These are phyloP conservation scores for Hypomesus transpacificus DNA, from an alignment of 2,113 vertebrate genomes.

Conservation along the genomic window DNA sequence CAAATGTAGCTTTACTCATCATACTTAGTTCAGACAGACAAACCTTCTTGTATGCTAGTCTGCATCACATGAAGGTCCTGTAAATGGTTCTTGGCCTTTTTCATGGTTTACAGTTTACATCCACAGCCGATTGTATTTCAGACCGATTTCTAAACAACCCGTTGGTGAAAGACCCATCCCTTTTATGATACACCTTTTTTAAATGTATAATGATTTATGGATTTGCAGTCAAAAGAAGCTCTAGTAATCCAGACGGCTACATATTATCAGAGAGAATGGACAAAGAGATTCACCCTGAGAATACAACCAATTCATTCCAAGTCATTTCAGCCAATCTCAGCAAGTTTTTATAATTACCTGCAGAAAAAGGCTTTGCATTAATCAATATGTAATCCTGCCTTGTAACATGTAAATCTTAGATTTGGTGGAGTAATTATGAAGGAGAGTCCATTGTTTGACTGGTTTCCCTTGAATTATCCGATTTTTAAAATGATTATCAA, in stretches of 20 bases:
- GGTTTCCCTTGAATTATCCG: neutral
- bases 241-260: neutral
- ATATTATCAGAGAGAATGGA: neutral
- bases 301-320: neutral
- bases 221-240: neutral
- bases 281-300: neutral
- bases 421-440: neutral
- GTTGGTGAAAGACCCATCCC: too few species aligned
- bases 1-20: too few species aligned
- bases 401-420: neutral
- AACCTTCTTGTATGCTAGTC: too few species aligned
- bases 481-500: neutral
- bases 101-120: too few species aligned
- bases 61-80: too few species aligned
- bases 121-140: too few species aligned
- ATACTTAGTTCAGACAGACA: too few species aligned
- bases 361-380: conserved; percentile 3
- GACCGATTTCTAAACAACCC: too few species aligned
- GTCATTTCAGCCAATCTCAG: neutral
- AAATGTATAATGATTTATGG: neutral
- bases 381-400: conserved; percentile 4
- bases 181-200: neutral
- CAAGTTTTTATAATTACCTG: neutral
- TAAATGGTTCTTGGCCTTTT: too few species aligned
- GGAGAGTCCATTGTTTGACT: neutral